A percentile compares a stretch with the other conserved stretches of the same genome.
phyloP scores from a whole-genome alignment of 2,888 invertebrate genomes.

The Pyrocoelia pectoralis region DNA sequence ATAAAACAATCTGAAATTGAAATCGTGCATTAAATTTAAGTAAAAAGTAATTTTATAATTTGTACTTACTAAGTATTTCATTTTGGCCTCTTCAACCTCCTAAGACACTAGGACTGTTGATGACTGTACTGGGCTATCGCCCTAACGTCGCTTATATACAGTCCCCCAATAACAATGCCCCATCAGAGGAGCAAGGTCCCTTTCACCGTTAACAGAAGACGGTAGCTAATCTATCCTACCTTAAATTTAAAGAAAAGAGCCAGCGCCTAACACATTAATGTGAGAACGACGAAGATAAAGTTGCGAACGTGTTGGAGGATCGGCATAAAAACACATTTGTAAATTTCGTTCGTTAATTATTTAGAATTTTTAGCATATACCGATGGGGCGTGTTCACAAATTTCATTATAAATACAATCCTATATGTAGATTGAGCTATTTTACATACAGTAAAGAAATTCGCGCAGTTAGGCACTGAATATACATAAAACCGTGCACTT shows the following conservation, averaged over 20 bases:
- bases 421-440: background rate
- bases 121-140: conserved; percentile 47
- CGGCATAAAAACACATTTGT: background rate
- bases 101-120: conserved; percentile 58
- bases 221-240: conserved; percentile 12
- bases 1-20: conserved; percentile 39
- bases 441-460: background rate
- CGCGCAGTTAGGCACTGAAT: no score
- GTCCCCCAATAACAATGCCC: conserved; percentile 50
- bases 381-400: background rate
- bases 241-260: conserved; percentile 7
- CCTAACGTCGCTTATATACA: conserved; percentile 53
- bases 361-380: background rate
- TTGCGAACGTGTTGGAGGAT: background rate
- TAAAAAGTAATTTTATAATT: conserved; percentile 1
- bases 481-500: no score
- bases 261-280: background rate
- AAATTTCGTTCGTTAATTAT: background rate
- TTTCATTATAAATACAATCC: background rate
- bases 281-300: background rate
- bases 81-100: conserved; percentile 54
- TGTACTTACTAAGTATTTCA: conserved; percentile 56
- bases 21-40: background rate
- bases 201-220: conserved; percentile 49
- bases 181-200: conserved; percentile 58